phyloP scores from a whole-genome alignment of 1,140 invertebrate species.

The Drosophila malerkotliana region DNA sequence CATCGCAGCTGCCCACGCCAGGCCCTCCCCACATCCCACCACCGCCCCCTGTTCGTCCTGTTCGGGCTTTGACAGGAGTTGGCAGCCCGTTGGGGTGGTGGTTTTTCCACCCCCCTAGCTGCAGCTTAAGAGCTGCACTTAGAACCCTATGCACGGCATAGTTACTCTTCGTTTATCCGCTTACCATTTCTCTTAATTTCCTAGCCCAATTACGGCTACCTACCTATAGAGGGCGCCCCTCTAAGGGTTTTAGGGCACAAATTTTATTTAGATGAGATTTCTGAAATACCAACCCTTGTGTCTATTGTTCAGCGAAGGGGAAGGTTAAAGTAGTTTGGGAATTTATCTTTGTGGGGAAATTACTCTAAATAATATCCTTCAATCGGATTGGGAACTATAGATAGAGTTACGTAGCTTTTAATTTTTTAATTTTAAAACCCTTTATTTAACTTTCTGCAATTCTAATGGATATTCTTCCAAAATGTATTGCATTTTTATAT shows the following conservation, averaged over 20 bases:
- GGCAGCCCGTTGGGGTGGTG: constrained; percentile 46
- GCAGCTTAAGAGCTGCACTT: constrained; percentile 52
- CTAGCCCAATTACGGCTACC: constrained; percentile 34
- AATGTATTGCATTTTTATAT: not conserved
- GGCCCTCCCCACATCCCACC: not conserved
- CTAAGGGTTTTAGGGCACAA: not conserved
- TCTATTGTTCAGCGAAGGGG: constrained; percentile 21
- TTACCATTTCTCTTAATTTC: constrained; percentile 43
- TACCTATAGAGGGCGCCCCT: constrained; percentile 63
- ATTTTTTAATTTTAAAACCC: too few species aligned
- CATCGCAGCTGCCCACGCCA: constrained; percentile 50
- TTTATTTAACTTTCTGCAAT: too few species aligned
- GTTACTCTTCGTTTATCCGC: constrained; percentile 75
- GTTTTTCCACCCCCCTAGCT: constrained; percentile 24
- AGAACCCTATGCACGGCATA: constrained; percentile 35
- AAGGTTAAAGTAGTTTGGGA: constrained; percentile 16
- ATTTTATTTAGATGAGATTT: not conserved
- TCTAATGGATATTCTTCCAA: too few species aligned
- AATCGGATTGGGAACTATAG: too few species aligned
- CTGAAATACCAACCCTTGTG: not conserved
- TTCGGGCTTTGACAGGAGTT: constrained; percentile 41
- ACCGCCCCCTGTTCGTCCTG: not conserved
- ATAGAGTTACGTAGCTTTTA: too few species aligned
- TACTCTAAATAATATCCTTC: not conserved
- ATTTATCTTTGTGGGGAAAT: constrained; percentile 23